These are phyloP conservation scores for Colossoma macropomum DNA, from an alignment of 2,113 vertebrate species.

Conservation along the genomic window DNA sequence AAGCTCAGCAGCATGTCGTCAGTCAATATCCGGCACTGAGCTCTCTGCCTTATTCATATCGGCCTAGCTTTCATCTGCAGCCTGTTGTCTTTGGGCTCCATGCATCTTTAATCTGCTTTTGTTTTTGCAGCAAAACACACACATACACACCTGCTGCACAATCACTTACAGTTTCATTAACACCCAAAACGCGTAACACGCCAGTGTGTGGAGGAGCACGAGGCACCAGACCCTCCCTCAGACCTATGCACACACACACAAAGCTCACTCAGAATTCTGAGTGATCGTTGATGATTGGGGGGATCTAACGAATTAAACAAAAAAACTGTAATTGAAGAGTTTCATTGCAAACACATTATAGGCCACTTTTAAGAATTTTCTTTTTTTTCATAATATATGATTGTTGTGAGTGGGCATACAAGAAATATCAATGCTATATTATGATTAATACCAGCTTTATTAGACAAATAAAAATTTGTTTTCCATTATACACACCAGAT, in stretches of 20 bases:
- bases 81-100: slow-evolving; percentile 77
- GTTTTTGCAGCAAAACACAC: slow-evolving; percentile 44
- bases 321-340: too few relatives aligned
- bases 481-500: too few relatives aligned
- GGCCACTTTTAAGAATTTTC: too few relatives aligned
- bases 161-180: slow-evolving; percentile 41
- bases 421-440: too few relatives aligned
- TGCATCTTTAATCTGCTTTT: slow-evolving; percentile 78
- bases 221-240: neutral
- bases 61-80: slow-evolving; percentile 58
- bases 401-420: too few relatives aligned
- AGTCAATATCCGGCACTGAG: slow-evolving; percentile 79
- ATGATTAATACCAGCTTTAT: too few relatives aligned
- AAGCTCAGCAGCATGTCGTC: slow-evolving; percentile 79
- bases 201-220: neutral
- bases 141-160: slow-evolving; percentile 27
- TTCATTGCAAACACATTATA: too few relatives aligned
- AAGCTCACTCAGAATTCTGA: slow-evolving; percentile 32
- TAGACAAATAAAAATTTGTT: too few relatives aligned
- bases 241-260: neutral
- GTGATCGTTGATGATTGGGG: too few relatives aligned
- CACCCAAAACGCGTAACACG: slow-evolving; percentile 32
- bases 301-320: too few relatives aligned
- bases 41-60: slow-evolving; percentile 80
- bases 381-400: too few relatives aligned